phyloP scores from a whole-genome alignment of 1,140 invertebrate species.

The Laupala kohalensis region DNA sequence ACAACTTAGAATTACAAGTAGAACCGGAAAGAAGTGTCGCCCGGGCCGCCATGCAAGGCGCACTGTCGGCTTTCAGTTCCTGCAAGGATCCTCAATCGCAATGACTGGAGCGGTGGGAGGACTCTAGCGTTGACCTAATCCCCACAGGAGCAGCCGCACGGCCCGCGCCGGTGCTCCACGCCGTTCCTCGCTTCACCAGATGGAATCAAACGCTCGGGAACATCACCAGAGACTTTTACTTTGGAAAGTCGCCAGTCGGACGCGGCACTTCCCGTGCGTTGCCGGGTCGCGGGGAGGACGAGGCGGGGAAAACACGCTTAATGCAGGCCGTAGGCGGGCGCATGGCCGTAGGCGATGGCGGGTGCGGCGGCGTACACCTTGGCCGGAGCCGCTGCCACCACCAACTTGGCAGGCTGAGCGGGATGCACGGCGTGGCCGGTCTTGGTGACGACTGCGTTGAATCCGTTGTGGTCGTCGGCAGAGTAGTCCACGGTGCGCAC shows the following conservation, averaged over 20 bases:
- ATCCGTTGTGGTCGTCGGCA: conserved; percentile 18
- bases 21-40: too few relatives aligned
- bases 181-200: too few relatives aligned
- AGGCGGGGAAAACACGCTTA: neutral
- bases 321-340: neutral
- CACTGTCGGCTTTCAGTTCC: too few relatives aligned
- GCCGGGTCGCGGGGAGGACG: neutral
- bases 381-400: conserved; percentile 20
- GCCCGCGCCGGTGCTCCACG: too few relatives aligned
- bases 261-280: too few relatives aligned
- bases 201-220: neutral
- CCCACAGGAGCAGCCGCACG: neutral
- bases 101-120: neutral
- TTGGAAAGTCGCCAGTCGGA: neutral
- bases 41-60: too few relatives aligned
- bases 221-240: neutral
- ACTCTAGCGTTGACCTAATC: neutral
- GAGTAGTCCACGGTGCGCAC: conserved; percentile 15
- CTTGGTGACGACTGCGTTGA: conserved; percentile 19
- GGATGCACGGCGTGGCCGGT: conserved; percentile 22
- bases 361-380: conserved; percentile 20
- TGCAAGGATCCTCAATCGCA: neutral
- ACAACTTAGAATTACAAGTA: neutral
- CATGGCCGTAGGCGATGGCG: neutral
- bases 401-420: conserved; percentile 18